Percentiles rank a stretch among this genome's conserved stretches.
These are phyloP conservation scores for Anguilla megastoma DNA, from an alignment of 2,797 vertebrate species.

Conservation along the genomic window DNA sequence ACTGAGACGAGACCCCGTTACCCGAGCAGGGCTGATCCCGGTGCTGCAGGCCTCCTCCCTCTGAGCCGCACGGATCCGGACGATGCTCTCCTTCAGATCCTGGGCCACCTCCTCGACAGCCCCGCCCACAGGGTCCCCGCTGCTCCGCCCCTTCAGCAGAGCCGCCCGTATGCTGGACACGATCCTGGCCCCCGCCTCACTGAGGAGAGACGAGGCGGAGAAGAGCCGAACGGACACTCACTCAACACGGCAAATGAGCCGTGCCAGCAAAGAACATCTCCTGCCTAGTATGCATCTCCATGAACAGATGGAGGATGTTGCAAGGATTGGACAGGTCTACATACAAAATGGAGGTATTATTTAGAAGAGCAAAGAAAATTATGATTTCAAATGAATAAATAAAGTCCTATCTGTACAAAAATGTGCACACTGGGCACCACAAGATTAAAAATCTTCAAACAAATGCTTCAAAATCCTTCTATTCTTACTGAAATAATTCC, in stretches of 20 bases:
- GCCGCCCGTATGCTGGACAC: conserved; percentile 79
- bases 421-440: not conserved
- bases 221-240: not conserved
- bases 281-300: not conserved
- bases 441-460: not conserved
- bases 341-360: too few species aligned
- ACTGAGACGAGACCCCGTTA: conserved; percentile 61
- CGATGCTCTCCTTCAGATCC: conserved; percentile 82
- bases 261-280: not conserved
- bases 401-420: not conserved
- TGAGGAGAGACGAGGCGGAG: conserved; percentile 60
- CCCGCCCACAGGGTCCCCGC: conserved; percentile 70
- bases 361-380: conserved; percentile 7
- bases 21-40: conserved; percentile 88
- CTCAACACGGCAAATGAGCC: not conserved
- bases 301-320: not conserved
- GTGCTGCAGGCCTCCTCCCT: conserved; percentile 57
- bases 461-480: not conserved
- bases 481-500: not conserved
- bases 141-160: conserved; percentile 83
- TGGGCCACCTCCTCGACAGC: conserved; percentile 76
- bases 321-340: not conserved
- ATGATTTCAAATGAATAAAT: not conserved
- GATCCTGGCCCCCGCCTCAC: conserved; percentile 78
- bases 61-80: conserved; percentile 74